Evolutionary conservation across 2,113 vertebrate genomes (phyloP).

Genomic region (Cebidichthys violaceus): DNA sequence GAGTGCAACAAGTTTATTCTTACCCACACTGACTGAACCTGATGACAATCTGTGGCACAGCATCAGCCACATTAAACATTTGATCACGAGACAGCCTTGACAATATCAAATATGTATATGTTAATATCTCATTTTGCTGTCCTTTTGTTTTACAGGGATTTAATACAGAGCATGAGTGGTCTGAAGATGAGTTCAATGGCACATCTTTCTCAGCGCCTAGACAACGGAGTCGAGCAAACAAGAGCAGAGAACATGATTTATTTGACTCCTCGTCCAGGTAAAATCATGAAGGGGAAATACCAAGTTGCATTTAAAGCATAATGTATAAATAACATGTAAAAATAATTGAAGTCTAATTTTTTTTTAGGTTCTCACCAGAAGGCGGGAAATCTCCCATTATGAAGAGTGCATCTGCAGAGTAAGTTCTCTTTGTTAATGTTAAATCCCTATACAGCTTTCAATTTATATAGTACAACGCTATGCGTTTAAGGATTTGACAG

Average conservation of each 20-base stretch:
- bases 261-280: slow-evolving; percentile 82
- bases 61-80: not conserved
- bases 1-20: not conserved
- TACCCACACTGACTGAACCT: not conserved
- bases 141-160: slow-evolving; percentile 64
- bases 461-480: not conserved
- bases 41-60: not conserved
- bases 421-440: slow-evolving; percentile 68
- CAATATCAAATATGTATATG: not conserved
- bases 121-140: not conserved
- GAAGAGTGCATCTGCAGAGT: slow-evolving; percentile 83
- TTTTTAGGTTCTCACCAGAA: slow-evolving; percentile 69
- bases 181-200: slow-evolving; percentile 67
- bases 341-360: not conserved
- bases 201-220: slow-evolving; percentile 48
- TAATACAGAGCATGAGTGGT: slow-evolving; percentile 67
- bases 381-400: slow-evolving; percentile 69
- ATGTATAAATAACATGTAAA: not conserved
- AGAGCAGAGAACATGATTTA: slow-evolving; percentile 40
- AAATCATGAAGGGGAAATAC: not conserved
- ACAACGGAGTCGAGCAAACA: slow-evolving; percentile 48
- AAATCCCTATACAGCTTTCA: not conserved
- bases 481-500: not conserved
- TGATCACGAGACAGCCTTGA: slow-evolving; percentile 2
- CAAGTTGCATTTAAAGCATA: not conserved